phyloP scores from a whole-genome alignment of 2,888 invertebrate species.

The Trachelus stipa region DNA sequence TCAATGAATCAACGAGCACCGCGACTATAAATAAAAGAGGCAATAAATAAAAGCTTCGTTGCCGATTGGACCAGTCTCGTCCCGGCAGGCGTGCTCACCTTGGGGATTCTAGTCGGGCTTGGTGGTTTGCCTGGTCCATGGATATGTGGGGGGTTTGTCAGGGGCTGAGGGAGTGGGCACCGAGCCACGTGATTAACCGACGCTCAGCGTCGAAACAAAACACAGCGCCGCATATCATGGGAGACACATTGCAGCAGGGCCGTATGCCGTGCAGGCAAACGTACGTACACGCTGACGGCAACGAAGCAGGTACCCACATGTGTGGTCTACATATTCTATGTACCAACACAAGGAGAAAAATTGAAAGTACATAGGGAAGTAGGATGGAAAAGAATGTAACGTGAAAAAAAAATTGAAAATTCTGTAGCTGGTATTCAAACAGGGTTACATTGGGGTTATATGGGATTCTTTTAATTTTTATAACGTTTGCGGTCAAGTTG shows the following conservation, averaged over 20 bases:
- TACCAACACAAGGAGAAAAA: no score
- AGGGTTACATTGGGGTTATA: no score
- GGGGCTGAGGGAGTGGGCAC: conserved; percentile 6
- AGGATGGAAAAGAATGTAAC: no score
- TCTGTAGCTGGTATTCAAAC: no score
- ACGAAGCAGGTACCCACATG: conserved; percentile 5
- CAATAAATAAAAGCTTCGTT: conserved; percentile 39
- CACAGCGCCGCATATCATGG: conserved; percentile 20
- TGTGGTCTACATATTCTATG: background rate
- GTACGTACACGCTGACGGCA: background rate
- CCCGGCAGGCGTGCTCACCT: conserved; percentile 20
- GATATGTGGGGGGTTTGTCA: background rate
- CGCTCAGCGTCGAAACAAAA: conserved; percentile 30
- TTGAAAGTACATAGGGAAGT: no score
- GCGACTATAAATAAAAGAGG: conserved; percentile 42
- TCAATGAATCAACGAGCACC: conserved; percentile 42
- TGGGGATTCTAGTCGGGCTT: background rate
- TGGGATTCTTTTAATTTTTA: no score
- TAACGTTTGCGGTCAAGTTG: no score
- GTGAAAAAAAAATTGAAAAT: no score
- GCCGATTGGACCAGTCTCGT: conserved; percentile 33
- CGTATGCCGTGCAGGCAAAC: background rate
- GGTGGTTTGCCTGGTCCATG: background rate
- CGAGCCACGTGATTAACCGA: conserved; percentile 35
- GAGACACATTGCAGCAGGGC: conserved; percentile 18